These are phyloP conservation scores for Aythya baeri DNA, from an alignment of 2,113 vertebrate species.

Conservation along the genomic window DNA sequence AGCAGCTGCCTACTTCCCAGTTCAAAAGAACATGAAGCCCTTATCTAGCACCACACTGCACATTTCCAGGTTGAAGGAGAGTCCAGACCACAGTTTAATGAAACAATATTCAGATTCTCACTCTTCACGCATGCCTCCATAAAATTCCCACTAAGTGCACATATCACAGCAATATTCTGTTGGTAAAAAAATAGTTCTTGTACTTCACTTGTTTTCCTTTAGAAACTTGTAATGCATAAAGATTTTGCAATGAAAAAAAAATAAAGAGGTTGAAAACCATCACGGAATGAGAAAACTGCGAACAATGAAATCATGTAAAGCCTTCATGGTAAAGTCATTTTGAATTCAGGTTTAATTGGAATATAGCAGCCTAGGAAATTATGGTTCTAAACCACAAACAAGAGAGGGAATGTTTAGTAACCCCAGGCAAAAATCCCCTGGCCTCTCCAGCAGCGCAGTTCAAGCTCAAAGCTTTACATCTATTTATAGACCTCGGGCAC, in stretches of 20 bases:
- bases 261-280: not conserved
- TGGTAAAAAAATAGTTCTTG: not conserved
- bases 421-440: constrained; percentile 65
- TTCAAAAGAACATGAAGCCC: constrained; percentile 25
- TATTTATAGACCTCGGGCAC: constrained; percentile 73
- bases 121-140: fast-evolving
- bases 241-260: not conserved
- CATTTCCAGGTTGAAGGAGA: not conserved
- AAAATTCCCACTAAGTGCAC: not conserved
- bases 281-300: not conserved
- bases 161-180: not conserved
- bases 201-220: not conserved
- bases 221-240: not conserved
- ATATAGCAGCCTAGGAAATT: constrained; percentile 44
- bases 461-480: constrained; percentile 25
- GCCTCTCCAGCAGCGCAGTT: constrained; percentile 47
- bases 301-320: constrained; percentile 11
- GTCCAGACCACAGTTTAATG: not conserved
- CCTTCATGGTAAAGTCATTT: not conserved
- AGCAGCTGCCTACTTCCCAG: constrained; percentile 23
- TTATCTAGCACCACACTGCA: not conserved
- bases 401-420: constrained; percentile 37
- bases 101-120: not conserved
- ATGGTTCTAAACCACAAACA: constrained; percentile 56
- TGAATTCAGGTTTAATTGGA: constrained; percentile 20